These are phyloP conservation scores for Microcebus murinus DNA, from an alignment of 2,113 vertebrate species.

Conservation along the genomic window DNA sequence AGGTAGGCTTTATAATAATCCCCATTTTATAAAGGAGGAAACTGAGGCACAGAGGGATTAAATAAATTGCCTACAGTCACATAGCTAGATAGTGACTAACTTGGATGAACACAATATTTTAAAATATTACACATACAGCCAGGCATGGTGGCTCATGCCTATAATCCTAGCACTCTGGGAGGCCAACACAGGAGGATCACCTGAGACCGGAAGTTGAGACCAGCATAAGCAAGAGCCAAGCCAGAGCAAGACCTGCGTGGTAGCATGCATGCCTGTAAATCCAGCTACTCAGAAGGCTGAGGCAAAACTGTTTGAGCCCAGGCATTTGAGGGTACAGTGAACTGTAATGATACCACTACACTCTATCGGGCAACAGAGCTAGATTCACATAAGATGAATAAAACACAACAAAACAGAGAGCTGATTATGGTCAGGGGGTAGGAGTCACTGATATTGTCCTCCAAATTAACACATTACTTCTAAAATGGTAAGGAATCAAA, in stretches of 20 bases:
- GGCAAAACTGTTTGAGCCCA: too few relatives aligned
- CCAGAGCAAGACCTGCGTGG: too few relatives aligned
- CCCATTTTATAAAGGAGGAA: constrained; percentile 1
- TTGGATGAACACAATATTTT: neutral
- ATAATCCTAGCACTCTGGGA: too few relatives aligned
- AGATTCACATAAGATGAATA: neutral
- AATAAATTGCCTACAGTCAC: constrained; percentile 26
- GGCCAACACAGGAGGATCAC: too few relatives aligned
- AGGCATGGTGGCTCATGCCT: too few relatives aligned
- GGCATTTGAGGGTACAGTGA: too few relatives aligned
- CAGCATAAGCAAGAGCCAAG: too few relatives aligned
- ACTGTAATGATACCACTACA: too few relatives aligned
- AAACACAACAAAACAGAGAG: constrained; percentile 21
- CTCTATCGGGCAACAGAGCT: too few relatives aligned
- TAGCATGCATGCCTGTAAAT: too few relatives aligned
- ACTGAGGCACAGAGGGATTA: neutral
- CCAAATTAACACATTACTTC: neutral
- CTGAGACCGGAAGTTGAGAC: too few relatives aligned
- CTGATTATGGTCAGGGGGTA: neutral
- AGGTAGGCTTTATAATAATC: neutral
- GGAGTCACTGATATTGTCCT: neutral
- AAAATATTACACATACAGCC: neutral
- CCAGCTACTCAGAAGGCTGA: too few relatives aligned
- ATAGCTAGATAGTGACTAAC: neutral
- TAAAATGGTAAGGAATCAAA: constrained; percentile 27